Base-by-base conservation (phyloP, 1,140 invertebrate genomes). In the Mactra quadrangularis region DNA sequence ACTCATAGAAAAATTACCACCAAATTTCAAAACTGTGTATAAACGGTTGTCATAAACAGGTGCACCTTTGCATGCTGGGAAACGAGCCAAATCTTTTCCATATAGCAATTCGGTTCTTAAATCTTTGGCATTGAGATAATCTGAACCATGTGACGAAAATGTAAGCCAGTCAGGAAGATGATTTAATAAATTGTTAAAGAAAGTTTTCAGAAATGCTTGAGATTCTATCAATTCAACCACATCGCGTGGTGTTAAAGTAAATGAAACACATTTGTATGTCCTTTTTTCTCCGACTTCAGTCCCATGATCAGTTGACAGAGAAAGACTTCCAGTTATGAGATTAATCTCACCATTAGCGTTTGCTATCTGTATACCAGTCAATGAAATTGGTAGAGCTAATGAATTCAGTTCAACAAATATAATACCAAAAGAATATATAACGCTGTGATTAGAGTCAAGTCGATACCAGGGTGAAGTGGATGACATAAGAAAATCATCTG, bases 21-120 rank as follows among this genome's bases (percentile, higher is more conserved):
- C 52, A 79, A 79, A 57, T 79, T 55, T 55, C 19, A 79, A 27
- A 1, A 79, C 45, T 11, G 60, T 79, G 60, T 79, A 79, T 17
- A 79, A 38, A 13, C 38, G 45, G 27, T 50, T 25, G 11, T 45
- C 31, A 27, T 68, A 38, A 4, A 57, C 9, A 41, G 76, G 76
- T 57, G 76, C 76, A 41, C 62, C 76, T 57, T 31, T 53, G 62
- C 76, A 79, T 15, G 19, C 22, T 9, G 41, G 17, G 6, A 41
- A 41, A 19, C 11, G 55, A 11, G 64, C 19, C 13, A 79, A 57
- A 22, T 68, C 76, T n/a, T 22, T 68, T 1, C 76, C 76, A 3
- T 27, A 17, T 15, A 57, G 22, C 17, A 79, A 19, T 25, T 79
- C 31, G 11, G 62, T 41, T 6, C 68, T 25, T 13, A 79, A 41